Evolutionary conservation across 2,888 invertebrate species (phyloP).

Genomic region (Drosophila colorata): DNA sequence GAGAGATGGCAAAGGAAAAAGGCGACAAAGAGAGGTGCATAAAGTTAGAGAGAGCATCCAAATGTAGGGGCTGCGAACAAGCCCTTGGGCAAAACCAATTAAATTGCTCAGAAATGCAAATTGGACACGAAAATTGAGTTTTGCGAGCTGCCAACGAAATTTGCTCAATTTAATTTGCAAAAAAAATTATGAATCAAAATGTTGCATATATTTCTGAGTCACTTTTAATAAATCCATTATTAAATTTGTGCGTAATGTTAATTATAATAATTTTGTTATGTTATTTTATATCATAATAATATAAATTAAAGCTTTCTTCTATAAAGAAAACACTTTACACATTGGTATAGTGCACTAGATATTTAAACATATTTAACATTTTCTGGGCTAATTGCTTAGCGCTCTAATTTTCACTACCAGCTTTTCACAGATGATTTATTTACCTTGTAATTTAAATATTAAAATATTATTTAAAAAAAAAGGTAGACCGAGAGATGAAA

Average conservation of each 20-base stretch:
- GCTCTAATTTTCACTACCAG: too few relatives aligned
- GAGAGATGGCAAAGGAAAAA: background rate
- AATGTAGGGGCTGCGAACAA: background rate
- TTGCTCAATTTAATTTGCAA: slow-evolving; percentile 45
- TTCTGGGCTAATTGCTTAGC: too few relatives aligned
- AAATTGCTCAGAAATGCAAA: slow-evolving; percentile 45
- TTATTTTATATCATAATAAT: too few relatives aligned
- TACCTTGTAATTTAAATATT: too few relatives aligned
- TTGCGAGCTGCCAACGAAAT: slow-evolving; percentile 23
- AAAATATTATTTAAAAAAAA: too few relatives aligned
- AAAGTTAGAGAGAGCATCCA: background rate
- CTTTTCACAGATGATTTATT: too few relatives aligned
- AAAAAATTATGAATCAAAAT: slow-evolving; percentile 21
- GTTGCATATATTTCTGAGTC: background rate
- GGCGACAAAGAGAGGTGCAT: background rate
- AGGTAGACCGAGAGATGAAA: too few relatives aligned
- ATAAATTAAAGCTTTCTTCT: background rate
- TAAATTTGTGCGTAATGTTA: background rate
- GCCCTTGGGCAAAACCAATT: slow-evolving; percentile 59
- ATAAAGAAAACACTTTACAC: too few relatives aligned
- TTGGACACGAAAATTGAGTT: slow-evolving; percentile 37
- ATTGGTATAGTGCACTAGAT: too few relatives aligned
- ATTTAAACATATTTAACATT: too few relatives aligned
- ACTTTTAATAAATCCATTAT: slow-evolving; percentile 5
- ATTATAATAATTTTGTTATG: background rate